Conservation (phyloP, 2,888 invertebrate species). For the Eucriotettix oculatus region DNA sequence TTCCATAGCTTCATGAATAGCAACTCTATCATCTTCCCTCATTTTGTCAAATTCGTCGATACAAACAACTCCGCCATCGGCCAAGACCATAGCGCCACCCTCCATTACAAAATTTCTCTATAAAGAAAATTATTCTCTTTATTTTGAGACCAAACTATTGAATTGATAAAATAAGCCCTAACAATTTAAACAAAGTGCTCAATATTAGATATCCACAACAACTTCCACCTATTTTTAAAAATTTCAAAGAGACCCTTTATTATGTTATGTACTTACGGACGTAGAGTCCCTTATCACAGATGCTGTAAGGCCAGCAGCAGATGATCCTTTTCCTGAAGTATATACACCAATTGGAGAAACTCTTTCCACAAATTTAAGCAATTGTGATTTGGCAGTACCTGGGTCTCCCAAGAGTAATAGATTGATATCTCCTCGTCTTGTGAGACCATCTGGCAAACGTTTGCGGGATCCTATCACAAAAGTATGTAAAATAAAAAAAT, state of each 20-base stretch:
- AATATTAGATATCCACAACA: too few relatives aligned
- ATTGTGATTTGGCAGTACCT: conserved; percentile 97
- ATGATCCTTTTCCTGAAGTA: conserved; percentile 98
- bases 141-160: too few relatives aligned
- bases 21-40: conserved; percentile 97
- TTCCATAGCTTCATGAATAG: conserved; percentile 99
- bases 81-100: conserved; percentile 98
- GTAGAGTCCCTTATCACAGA: conserved; percentile 88
- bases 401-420: conserved; percentile 91
- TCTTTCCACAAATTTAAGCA: conserved; percentile 92
- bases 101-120: conserved; percentile 94
- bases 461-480: conserved; percentile 48
- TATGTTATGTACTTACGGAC: conserved; percentile 42
- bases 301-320: conserved; percentile 96
- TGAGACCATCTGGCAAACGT: conserved; percentile 84
- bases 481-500: not conserved
- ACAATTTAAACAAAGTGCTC: too few relatives aligned
- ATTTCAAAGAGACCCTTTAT: too few relatives aligned
- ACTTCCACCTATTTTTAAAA: too few relatives aligned
- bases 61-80: conserved; percentile 97
- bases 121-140: conserved; percentile 13
- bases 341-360: conserved; percentile 90
- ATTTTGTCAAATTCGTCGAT: conserved; percentile 99
- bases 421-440: conserved; percentile 93
- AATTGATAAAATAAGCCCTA: too few relatives aligned